Percentiles rank a stretch among this genome's conserved stretches.
phyloP scores from a whole-genome alignment of 1,140 invertebrate genomes.

The Solen grandis region DNA sequence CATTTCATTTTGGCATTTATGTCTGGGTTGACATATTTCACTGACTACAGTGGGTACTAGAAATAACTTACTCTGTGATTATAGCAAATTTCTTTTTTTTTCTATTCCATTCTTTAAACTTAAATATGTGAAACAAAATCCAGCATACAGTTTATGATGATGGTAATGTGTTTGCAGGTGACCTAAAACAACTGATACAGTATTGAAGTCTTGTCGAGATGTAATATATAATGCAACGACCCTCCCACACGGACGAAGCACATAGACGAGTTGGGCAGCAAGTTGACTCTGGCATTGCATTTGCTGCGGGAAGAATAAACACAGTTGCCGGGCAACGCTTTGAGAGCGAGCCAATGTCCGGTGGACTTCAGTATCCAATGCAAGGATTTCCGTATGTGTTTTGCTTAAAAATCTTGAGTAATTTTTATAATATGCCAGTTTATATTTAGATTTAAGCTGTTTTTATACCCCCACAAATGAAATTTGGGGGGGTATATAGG shows the following conservation, averaged over 20 bases:
- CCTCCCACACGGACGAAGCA: background rate
- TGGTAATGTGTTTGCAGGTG: too few species aligned
- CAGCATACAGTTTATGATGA: too few species aligned
- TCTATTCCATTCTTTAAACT: too few species aligned
- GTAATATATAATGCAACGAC: background rate
- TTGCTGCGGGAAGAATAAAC: background rate
- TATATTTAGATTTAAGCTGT: background rate
- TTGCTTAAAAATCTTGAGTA: background rate
- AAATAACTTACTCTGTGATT: too few species aligned
- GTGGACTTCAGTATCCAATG: constrained; percentile 58
- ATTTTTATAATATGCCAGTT: background rate
- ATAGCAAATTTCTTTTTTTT: too few species aligned
- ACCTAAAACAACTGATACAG: too few species aligned
- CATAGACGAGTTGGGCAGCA: background rate
- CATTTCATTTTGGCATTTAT: too few species aligned
- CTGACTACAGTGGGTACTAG: too few species aligned
- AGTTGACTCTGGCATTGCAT: background rate
- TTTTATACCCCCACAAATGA: background rate
- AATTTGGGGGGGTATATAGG: background rate
- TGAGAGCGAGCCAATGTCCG: constrained; percentile 41
- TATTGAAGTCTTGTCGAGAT: too few species aligned
- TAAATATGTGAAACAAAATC: too few species aligned
- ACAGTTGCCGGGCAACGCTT: background rate
- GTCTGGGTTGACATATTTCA: too few species aligned
- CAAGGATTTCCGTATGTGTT: constrained; percentile 62